These are phyloP conservation scores for Remorina albescens DNA, from an alignment of 2,797 vertebrate species.

Conservation along the genomic window DNA sequence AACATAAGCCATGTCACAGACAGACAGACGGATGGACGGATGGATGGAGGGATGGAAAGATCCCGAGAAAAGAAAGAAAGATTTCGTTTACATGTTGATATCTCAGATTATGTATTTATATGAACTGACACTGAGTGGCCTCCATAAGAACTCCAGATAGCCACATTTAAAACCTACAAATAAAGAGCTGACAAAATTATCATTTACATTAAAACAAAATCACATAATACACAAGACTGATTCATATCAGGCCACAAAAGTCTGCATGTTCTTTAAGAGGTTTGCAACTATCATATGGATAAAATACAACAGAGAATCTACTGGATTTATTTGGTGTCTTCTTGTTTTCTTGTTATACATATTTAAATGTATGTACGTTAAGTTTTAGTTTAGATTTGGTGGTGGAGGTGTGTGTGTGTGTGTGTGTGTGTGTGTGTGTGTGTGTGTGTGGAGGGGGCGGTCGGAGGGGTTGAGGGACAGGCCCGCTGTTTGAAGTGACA, in stretches of 20 bases:
- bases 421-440: background rate
- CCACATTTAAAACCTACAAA: background rate
- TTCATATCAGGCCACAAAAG: background rate
- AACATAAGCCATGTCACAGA: conserved; percentile 63
- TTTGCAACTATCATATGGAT: background rate
- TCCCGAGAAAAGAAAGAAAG: background rate
- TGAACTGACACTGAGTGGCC: background rate
- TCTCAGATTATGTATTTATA: background rate
- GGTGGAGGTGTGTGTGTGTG: background rate
- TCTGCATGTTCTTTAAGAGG: background rate
- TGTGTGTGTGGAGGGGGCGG: background rate
- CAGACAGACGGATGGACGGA: conserved; percentile 26
- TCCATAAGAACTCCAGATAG: background rate
- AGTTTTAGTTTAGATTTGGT: background rate
- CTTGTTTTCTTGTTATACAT: no score
- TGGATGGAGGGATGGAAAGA: no score
- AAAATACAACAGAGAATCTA: background rate
- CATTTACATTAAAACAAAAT: background rate
- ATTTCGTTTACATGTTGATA: background rate
- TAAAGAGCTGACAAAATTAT: background rate
- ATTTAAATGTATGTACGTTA: no score
- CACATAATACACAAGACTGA: background rate
- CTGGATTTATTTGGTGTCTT: background rate
- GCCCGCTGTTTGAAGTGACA: conserved; percentile 29
- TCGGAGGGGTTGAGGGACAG: background rate